Percentiles rank a stretch among this genome's conserved stretches.
phyloP scores from a whole-genome alignment of 1,140 invertebrate genomes.

The Steinernema khuongi region DNA sequence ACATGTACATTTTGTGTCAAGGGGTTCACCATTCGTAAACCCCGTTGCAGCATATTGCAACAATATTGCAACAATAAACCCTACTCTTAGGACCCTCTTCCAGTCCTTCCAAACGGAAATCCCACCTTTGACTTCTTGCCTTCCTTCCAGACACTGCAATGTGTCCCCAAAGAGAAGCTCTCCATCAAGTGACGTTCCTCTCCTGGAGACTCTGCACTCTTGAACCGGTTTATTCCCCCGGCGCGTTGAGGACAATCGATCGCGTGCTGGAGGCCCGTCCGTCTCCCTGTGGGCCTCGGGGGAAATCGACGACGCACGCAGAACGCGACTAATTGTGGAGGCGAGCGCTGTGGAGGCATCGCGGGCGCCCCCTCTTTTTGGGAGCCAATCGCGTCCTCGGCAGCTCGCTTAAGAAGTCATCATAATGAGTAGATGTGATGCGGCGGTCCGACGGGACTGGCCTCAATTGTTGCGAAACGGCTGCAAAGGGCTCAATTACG shows the following conservation, averaged over 20 bases:
- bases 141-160: too few relatives aligned
- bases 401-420: neutral
- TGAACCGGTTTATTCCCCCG: constrained; percentile 11
- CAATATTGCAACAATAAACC: too few relatives aligned
- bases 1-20: too few relatives aligned
- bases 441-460: neutral
- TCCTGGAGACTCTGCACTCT: constrained; percentile 6
- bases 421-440: neutral
- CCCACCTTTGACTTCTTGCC: too few relatives aligned
- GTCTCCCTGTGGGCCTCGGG: neutral
- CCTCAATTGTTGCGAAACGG: neutral
- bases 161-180: too few relatives aligned
- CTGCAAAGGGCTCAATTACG: neutral
- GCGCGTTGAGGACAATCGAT: neutral
- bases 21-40: too few relatives aligned
- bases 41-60: too few relatives aligned
- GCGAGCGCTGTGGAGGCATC: neutral
- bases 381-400: neutral
- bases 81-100: too few relatives aligned
- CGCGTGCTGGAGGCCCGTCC: neutral
- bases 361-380: neutral
- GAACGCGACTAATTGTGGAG: constrained; percentile 14
- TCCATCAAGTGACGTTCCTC: too few relatives aligned
- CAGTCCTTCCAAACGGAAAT: too few relatives aligned
- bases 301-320: neutral